Base-by-base conservation (phyloP, 1,140 invertebrate species). In the Nebria ingens region DNA sequence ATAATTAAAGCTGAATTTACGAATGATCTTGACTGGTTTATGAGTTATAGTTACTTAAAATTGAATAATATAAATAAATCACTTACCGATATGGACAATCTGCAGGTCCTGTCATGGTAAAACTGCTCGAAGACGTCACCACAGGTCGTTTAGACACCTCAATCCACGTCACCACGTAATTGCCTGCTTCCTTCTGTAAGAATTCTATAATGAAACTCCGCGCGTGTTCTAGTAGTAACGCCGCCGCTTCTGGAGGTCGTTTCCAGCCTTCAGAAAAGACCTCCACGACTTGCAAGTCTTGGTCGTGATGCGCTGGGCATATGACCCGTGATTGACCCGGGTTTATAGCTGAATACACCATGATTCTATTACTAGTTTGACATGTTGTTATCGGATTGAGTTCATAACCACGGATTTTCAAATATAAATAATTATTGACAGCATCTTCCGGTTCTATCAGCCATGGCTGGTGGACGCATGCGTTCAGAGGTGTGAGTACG, bases 81-180 rank as follows among this genome's bases (percentile, higher is more conserved):
- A 52, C 68, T 71, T 70, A 87, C 85, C 81, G 84, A 66, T 84
- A 84, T 23, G 76, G 78, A 64, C 84, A 87, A 49, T 85, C 83
- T 11, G 82, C 75, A 12, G 76, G 73, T 19, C 73, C 76, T 52
- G 79, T 77, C 52, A 83, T 72, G 11, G 82, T 73, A 55, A 81
- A 76, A 17, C 78, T 76, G 53, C 73, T 72, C 19, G 79, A 70
- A 51, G 77, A 71, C 9, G 71, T 72, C 13, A 75, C 61, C 0
- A 74, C 71, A 0, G 83, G 79, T 60, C 84, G 78, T 62, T 86
- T 87, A 20, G 84, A 85, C 19, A 89, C 79, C 59, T 87, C 85
- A 71, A 89, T 85, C 86, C 86, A 88, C 52, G 82, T 83, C 21
- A 88, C 80, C 2, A 77, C 75, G 65, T 88, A 87, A 62, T 77